Evolutionary conservation across 2,113 vertebrate genomes (phyloP).

Genomic region (Neolamprologus modestus): DNA sequence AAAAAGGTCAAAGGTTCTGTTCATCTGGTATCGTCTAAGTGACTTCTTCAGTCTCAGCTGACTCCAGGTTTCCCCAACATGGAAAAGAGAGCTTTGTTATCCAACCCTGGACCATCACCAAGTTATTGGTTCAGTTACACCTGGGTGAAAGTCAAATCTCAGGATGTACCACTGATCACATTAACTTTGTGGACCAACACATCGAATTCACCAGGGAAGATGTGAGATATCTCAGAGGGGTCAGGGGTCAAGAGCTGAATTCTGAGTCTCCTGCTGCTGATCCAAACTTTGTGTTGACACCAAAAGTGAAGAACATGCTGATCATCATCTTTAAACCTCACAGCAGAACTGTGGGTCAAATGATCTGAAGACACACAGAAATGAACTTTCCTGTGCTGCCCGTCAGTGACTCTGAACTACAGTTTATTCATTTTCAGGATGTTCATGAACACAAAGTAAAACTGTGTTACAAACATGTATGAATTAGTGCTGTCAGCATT

Average conservation of each 20-base stretch:
- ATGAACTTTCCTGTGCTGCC: not conserved
- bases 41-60: too few species aligned
- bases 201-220: not conserved
- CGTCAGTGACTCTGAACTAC: accelerated
- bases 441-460: not conserved
- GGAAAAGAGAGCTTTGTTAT: not conserved
- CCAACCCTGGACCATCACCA: not conserved
- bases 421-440: not conserved
- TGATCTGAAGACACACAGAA: not conserved
- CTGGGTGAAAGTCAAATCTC: too few species aligned
- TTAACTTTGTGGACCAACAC: not conserved
- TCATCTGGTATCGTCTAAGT: accelerated
- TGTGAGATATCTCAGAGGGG: accelerated
- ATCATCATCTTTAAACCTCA: not conserved
- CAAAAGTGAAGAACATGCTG: not conserved
- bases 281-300: not conserved
- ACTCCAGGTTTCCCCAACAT: too few species aligned
- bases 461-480: not conserved
- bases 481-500: not conserved
- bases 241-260: not conserved
- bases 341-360: not conserved
- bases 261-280: not conserved
- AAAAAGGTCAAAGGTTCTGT: too few species aligned
- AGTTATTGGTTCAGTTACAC: not conserved
- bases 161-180: not conserved